Evolutionary conservation across 2,888 invertebrate genomes (phyloP).

Genomic region (Sinotaia quadrata): DNA sequence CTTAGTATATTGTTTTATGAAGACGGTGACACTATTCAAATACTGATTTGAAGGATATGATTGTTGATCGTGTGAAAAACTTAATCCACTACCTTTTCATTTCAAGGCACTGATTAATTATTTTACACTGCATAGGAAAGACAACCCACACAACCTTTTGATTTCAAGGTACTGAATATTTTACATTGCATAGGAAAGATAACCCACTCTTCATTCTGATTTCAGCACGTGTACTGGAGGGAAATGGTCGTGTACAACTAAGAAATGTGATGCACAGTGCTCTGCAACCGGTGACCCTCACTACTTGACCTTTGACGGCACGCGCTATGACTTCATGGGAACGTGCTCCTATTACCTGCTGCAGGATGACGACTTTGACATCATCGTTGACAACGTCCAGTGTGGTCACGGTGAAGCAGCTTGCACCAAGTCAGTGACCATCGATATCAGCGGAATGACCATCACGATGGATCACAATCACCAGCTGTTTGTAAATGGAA

Average conservation of each 20-base stretch:
- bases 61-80: too few relatives aligned
- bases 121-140: too few relatives aligned
- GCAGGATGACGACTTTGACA: slow-evolving; percentile 77
- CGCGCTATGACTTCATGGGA: slow-evolving; percentile 90
- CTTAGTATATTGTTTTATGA: too few relatives aligned
- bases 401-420: slow-evolving; percentile 87
- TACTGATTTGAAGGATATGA: too few relatives aligned
- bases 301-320: slow-evolving; percentile 91
- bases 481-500: slow-evolving; percentile 52
- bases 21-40: too few relatives aligned
- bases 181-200: too few relatives aligned
- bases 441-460: slow-evolving; percentile 59
- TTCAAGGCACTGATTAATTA: too few relatives aligned
- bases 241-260: slow-evolving; percentile 85
- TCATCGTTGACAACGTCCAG: slow-evolving; percentile 74
- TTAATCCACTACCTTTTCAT: too few relatives aligned
- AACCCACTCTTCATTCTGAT: neutral
- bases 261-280: slow-evolving; percentile 86
- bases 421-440: slow-evolving; percentile 81
- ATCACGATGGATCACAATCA: slow-evolving; percentile 84
- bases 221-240: slow-evolving; percentile 68
- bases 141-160: too few relatives aligned
- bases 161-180: too few relatives aligned
- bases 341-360: slow-evolving; percentile 88
- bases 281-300: slow-evolving; percentile 91